Conservation (phyloP, 2,888 invertebrate genomes). For the Habroteleia sp. region DNA sequence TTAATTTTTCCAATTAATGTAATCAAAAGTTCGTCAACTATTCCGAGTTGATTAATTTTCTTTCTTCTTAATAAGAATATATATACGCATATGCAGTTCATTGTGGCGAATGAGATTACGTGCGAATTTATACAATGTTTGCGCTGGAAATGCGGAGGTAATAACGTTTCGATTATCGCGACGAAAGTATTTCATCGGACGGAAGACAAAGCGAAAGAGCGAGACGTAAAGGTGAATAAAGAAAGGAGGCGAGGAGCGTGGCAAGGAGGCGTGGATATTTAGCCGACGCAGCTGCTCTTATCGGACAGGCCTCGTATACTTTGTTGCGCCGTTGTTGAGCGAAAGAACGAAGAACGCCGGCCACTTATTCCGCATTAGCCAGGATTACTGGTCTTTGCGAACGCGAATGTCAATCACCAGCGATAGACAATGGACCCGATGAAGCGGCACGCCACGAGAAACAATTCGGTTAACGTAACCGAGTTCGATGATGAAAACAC, state of each 20-base stretch:
- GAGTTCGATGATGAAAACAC: background rate
- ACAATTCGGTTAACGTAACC: background rate
- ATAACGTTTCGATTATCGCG: slow-evolving; percentile 38
- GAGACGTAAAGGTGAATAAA: slow-evolving; percentile 1
- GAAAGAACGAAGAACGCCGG: slow-evolving; percentile 30
- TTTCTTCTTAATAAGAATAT: no score
- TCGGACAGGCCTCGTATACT: slow-evolving; percentile 20
- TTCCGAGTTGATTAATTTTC: no score
- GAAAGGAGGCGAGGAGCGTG: background rate
- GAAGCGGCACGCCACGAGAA: slow-evolving; percentile 29
- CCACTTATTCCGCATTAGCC: slow-evolving; percentile 16
- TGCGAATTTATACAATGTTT: background rate
- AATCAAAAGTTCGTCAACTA: no score
- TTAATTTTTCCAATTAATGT: no score
- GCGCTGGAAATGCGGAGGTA: slow-evolving; percentile 14
- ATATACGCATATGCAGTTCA: background rate
- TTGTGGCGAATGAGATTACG: background rate
- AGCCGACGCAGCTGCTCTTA: slow-evolving; percentile 48
- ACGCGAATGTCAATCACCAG: slow-evolving; percentile 29
- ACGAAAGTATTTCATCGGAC: slow-evolving; percentile 4
- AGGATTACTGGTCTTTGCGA: slow-evolving; percentile 33
- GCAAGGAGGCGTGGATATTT: slow-evolving; percentile 30
- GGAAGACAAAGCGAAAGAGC: slow-evolving; percentile 11
- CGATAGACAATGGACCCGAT: slow-evolving; percentile 23
- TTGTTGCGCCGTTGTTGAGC: slow-evolving; percentile 34